Percentiles rank a stretch among this genome's conserved stretches.
Evolutionary conservation across 1,140 invertebrate species (phyloP).

Genomic region (Vanessa atalanta): DNA sequence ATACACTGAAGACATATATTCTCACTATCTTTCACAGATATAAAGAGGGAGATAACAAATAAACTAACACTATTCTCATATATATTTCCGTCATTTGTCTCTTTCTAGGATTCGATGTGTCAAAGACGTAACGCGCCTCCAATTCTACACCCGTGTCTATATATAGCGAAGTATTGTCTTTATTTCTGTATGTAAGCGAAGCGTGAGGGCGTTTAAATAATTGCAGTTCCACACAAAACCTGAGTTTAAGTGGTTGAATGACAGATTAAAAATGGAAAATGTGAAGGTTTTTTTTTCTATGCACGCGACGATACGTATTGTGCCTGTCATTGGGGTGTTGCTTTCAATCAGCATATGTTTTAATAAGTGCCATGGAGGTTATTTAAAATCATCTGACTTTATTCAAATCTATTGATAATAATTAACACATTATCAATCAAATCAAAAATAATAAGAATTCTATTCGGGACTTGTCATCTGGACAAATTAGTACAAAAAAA

Average conservation of each 20-base stretch:
- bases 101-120: slow-evolving; percentile 3
- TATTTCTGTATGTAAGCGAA: slow-evolving; percentile 25
- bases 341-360: slow-evolving; percentile 13
- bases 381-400: neutral
- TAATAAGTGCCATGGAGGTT: neutral
- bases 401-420: neutral
- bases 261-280: slow-evolving; percentile 49
- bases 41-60: slow-evolving; percentile 16
- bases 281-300: slow-evolving; percentile 16
- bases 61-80: neutral
- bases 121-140: neutral
- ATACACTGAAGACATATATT: slow-evolving; percentile 4
- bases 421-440: neutral
- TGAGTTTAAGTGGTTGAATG: slow-evolving; percentile 54
- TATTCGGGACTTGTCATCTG: too few species aligned
- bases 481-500: too few species aligned
- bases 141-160: slow-evolving; percentile 13
- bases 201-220: slow-evolving; percentile 46
- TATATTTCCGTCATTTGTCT: neutral
- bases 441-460: too few species aligned
- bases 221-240: slow-evolving; percentile 43
- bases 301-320: slow-evolving; percentile 11
- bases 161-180: slow-evolving; percentile 22
- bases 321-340: slow-evolving; percentile 19
- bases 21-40: neutral